phyloP scores from a whole-genome alignment of 1,140 invertebrate genomes.

The Aphidius ervi region DNA sequence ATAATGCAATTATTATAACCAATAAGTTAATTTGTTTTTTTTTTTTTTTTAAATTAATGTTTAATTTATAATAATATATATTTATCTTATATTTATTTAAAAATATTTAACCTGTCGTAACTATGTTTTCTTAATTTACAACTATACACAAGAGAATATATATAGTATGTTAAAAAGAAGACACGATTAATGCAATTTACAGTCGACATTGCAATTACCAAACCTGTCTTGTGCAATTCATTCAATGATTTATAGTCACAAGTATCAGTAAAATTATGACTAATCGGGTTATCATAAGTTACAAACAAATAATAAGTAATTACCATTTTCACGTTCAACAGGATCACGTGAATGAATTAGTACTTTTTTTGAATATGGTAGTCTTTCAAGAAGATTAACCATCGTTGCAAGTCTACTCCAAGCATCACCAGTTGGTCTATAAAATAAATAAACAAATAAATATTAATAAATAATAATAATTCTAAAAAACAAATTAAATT shows the following conservation, averaged over 20 bases:
- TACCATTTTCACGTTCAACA: slow-evolving; percentile 39
- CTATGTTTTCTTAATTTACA: no score
- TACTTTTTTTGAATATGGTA: slow-evolving; percentile 56
- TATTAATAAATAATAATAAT: no score
- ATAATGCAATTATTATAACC: no score
- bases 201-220: slow-evolving; percentile 17
- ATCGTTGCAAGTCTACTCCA: slow-evolving; percentile 74
- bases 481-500: no score
- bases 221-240: not conserved
- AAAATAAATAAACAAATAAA: slow-evolving; percentile 21
- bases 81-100: no score
- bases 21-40: no score
- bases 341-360: slow-evolving; percentile 40
- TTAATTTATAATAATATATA: no score
- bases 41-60: no score
- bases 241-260: slow-evolving; percentile 18
- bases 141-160: no score
- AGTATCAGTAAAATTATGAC: slow-evolving; percentile 16
- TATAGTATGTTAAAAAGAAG: no score
- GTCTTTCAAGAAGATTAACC: slow-evolving; percentile 67
- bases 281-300: slow-evolving; percentile 18
- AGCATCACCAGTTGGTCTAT: slow-evolving; percentile 69
- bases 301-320: slow-evolving; percentile 22
- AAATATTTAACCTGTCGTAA: no score
- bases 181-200: slow-evolving; percentile 18